Evolutionary conservation across 2,797 vertebrate genomes (phyloP).

Genomic region (Zalophus californianus): DNA sequence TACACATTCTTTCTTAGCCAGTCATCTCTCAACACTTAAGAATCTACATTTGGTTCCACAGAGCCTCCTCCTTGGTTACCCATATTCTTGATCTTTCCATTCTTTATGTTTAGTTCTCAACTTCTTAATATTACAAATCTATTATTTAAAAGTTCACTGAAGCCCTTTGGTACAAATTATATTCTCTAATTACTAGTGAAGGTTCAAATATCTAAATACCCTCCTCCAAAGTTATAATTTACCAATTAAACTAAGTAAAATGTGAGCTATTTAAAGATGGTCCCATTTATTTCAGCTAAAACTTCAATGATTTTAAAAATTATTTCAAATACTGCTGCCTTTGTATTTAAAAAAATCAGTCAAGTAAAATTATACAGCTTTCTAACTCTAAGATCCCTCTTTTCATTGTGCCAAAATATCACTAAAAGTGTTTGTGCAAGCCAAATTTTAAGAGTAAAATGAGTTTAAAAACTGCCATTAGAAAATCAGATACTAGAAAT

Average conservation of each 20-base stretch:
- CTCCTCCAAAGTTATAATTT: constrained; percentile 21
- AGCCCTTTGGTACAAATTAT: not conserved
- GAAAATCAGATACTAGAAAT: constrained; percentile 50
- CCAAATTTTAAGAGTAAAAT: constrained; percentile 34
- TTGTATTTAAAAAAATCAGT: constrained; percentile 21
- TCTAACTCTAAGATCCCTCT: constrained; percentile 17
- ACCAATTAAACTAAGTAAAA: constrained; percentile 48
- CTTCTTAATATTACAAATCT: not conserved
- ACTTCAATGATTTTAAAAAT: not conserved
- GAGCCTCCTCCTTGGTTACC: not conserved
- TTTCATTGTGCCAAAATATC: not conserved
- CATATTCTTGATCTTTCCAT: not conserved
- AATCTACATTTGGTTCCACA: not conserved
- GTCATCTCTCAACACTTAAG: not conserved
- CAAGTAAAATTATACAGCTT: constrained; percentile 8
- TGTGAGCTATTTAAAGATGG: not conserved
- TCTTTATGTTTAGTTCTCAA: not conserved
- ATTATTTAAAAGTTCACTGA: not conserved
- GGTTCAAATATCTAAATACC: constrained; percentile 44
- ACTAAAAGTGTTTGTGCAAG: constrained; percentile 16
- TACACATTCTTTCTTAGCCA: not conserved
- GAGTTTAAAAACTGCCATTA: constrained; percentile 30
- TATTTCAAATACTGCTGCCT: constrained; percentile 29
- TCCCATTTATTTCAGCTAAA: not conserved
- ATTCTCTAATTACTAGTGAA: not conserved